Percentiles rank a stretch among this genome's conserved stretches.
Conservation (phyloP, 37 sponge, comb jelly and placozoan species). For the Ianthella basta region DNA sequence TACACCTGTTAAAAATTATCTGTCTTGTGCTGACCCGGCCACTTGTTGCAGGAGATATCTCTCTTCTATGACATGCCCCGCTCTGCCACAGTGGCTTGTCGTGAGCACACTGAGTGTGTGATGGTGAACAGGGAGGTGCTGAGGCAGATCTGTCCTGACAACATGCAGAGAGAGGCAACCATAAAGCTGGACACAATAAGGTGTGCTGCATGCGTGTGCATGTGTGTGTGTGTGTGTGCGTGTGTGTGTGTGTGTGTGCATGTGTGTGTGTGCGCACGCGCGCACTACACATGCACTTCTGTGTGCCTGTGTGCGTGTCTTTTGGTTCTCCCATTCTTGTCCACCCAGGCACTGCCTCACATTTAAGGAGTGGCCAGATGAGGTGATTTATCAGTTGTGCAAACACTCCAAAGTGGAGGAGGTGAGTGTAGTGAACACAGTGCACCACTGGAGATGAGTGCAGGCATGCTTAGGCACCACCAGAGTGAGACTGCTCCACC, state of each 20-base stretch:
- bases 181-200: slow-evolving; percentile 33
- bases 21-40: not conserved
- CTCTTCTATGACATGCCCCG: slow-evolving; percentile 45
- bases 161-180: slow-evolving; percentile 31
- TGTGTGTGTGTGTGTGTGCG: too few relatives aligned
- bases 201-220: slow-evolving; percentile 7
- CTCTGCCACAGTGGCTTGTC: slow-evolving; percentile 42
- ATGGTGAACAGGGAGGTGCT: slow-evolving; percentile 28
- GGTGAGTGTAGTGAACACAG: not conserved
- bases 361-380: slow-evolving; percentile 51
- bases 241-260: too few relatives aligned
- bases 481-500: too few relatives aligned
- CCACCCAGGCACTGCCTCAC: slow-evolving; percentile 28
- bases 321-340: slow-evolving; percentile 12
- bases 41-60: slow-evolving; percentile 44
- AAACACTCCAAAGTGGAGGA: slow-evolving; percentile 11
- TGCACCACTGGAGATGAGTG: too few relatives aligned
- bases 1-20: not conserved
- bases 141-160: slow-evolving; percentile 39
- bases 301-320: not conserved
- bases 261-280: not conserved
- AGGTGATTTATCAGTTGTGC: not conserved
- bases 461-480: too few relatives aligned
- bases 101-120: slow-evolving; percentile 53
- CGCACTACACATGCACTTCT: not conserved